Percentiles rank a stretch among this genome's conserved stretches.
Evolutionary conservation across 2,113 vertebrate genomes (phyloP).

Genomic region (Tiliqua scincoides): DNA sequence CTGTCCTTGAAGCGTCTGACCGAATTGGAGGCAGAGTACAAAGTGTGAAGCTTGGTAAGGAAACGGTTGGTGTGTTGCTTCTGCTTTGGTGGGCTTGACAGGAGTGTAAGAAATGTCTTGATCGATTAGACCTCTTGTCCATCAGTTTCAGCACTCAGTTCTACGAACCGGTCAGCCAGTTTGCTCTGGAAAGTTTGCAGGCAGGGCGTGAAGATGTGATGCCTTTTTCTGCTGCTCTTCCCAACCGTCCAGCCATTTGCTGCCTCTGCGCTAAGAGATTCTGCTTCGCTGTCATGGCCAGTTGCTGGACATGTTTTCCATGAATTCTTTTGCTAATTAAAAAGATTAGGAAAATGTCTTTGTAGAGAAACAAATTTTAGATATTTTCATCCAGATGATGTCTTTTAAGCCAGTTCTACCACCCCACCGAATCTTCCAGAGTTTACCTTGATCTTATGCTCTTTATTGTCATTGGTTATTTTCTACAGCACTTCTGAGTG

Average conservation of each 20-base stretch:
- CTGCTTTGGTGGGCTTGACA: fast-evolving
- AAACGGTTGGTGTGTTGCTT: fast-evolving
- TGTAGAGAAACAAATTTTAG: background rate
- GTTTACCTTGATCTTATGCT: background rate
- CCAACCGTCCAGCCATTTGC: background rate
- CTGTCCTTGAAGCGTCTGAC: constrained; percentile 93
- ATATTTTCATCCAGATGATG: background rate
- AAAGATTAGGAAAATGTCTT: background rate
- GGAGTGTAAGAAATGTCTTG: background rate
- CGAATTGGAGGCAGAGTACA: constrained; percentile 94
- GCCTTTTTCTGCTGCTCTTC: background rate
- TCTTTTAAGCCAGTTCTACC: too few relatives aligned
- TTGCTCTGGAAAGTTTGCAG: background rate
- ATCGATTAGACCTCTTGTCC: background rate
- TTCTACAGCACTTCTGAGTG: background rate
- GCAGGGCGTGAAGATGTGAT: background rate
- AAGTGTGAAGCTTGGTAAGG: constrained; percentile 91
- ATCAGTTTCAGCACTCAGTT: background rate
- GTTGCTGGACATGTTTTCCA: background rate
- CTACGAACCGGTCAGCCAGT: too few relatives aligned
- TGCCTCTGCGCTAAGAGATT: background rate
- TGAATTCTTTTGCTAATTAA: background rate
- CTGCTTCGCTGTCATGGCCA: background rate
- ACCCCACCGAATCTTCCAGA: background rate
- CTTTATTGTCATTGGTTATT: background rate